Base-by-base conservation (phyloP, 2,797 vertebrate genomes). In the Peromyscus attwateri region DNA sequence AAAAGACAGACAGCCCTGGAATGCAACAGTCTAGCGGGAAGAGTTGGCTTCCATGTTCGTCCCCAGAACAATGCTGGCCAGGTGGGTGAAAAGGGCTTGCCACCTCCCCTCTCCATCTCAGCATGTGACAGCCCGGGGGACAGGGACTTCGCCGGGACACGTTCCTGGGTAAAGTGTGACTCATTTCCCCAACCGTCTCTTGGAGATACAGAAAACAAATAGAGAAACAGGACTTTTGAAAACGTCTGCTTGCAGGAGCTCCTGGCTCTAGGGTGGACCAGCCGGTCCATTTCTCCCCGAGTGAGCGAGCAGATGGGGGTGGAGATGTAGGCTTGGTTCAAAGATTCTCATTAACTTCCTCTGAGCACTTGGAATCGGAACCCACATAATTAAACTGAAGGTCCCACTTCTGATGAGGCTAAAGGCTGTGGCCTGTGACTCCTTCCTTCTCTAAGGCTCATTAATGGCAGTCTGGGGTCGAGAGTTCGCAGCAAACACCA, bases 131-230 rank as follows among this genome's bases (percentile, higher is more conserved):
- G 95, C 97, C 62, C 82, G 21, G 91, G 91, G 97, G 88, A 94
- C 70, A 87, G 7, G 62, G 89, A 94, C 87, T 55, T 62, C 25
- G 40, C 68, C 0, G 62, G 97, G 95, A 77, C 57, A 66, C 0
- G 96, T 76, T 89, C 62, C 21, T 0, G 0, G 7, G 81, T 89
- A 14, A 70, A 12, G 2, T 19, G 21, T 96, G 98, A 95, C 52
- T 98, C 92, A 21, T 23, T 8, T n/a, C 9, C 77, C 2, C 73
- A 71, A 62, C 76, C 3, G 94, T 97, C 96, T 97, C 97, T 84
- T 95, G 40, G 96, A 96, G 97, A 97, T 94, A 77, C n/a, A 25
- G 81, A 96, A 96, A 97, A 97, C 97, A 97, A 97, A 97, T 49
- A 98, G 82, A 95, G 85, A 70, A 84, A 57, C 71, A 17, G 27